phyloP scores from a whole-genome alignment of 2,888 invertebrate species.

The Drosophila robusta region DNA sequence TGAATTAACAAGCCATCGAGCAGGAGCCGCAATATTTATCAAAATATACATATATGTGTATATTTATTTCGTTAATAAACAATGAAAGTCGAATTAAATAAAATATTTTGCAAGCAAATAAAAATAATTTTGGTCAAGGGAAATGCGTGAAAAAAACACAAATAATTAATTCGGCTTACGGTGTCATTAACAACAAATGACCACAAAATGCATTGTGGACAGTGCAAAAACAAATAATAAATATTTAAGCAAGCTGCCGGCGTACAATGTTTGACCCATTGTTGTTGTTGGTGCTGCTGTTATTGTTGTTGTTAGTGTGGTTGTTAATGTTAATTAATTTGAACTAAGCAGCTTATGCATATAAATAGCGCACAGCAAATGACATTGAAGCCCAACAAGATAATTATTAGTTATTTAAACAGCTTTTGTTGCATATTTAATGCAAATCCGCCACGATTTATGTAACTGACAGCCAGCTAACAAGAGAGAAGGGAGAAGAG shows the following conservation, averaged over 20 bases:
- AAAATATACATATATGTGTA: not conserved
- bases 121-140: conserved; percentile 29
- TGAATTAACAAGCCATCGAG: conserved; percentile 35
- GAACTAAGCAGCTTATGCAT: conserved; percentile 73
- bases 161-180: conserved; percentile 71
- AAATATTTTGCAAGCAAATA: conserved; percentile 38
- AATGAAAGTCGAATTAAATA: conserved; percentile 17
- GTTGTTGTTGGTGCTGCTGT: conserved; percentile 1
- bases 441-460: conserved; percentile 65
- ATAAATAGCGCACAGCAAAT: conserved; percentile 66
- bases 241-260: conserved; percentile 60
- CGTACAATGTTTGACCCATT: conserved; percentile 34
- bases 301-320: conserved; percentile 28
- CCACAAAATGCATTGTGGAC: conserved; percentile 47
- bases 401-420: conserved; percentile 80
- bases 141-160: conserved; percentile 34
- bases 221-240: conserved; percentile 59
- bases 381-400: conserved; percentile 73
- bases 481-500: not conserved
- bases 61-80: conserved; percentile 32
- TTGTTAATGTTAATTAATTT: conserved; percentile 78
- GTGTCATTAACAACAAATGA: conserved; percentile 73
- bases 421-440: conserved; percentile 71
- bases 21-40: conserved; percentile 16
- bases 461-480: conserved; percentile 42